Evolutionary conservation across 2,888 invertebrate genomes (phyloP), one percentile per base, ranked within the genome.

Genomic region (Anoplius nigerrimus): DNA sequence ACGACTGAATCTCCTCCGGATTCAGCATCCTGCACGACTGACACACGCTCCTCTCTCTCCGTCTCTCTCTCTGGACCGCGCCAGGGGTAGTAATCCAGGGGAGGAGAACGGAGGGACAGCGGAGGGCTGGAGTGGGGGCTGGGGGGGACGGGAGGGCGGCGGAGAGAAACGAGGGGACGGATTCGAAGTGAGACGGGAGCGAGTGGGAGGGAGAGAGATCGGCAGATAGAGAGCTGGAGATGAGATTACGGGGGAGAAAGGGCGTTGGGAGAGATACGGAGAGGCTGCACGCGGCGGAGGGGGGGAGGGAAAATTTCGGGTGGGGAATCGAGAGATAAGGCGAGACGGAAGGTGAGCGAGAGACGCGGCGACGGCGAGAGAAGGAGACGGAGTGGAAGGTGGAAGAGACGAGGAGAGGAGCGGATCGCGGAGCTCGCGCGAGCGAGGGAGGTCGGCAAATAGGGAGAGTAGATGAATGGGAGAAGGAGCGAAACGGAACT

Each of bases 1-100:
- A 82, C 83, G 76, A 83, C 80, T 80, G 76, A 78, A 72, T 71
- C 74, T 74, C 58, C 69, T 57, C 71, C 56, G 67, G 71, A 71
- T 62, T 70, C 82, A 76, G 76, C 76, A 78, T 78, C 79, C 75
- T 71, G 75, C 68, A 66, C 71, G 75, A 74, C 70, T 69, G 66
- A 73, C 69, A 34, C 34, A 69, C 67, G 76, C 63, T 73, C 71
- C 69, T 62, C 72, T 68, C 71, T 34, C 34, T 34, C 34, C 2
- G 24, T 24, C 24, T 24, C 24, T 24, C 24, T 24, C 3, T 72
- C 76, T 78, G 79, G 78, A 79, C 76, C 79, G 57, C 74, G 74
- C 71, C 65, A 66, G 67, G 74, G 78, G 74, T 18, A n/a, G 43
- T 42, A 52, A 15, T 16, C 18, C 45, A 57, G 45, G 16, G 22